Percentiles rank a stretch among this genome's conserved stretches.
Conservation (phyloP, 2,797 vertebrate species). For the Leuciscus waleckii region DNA sequence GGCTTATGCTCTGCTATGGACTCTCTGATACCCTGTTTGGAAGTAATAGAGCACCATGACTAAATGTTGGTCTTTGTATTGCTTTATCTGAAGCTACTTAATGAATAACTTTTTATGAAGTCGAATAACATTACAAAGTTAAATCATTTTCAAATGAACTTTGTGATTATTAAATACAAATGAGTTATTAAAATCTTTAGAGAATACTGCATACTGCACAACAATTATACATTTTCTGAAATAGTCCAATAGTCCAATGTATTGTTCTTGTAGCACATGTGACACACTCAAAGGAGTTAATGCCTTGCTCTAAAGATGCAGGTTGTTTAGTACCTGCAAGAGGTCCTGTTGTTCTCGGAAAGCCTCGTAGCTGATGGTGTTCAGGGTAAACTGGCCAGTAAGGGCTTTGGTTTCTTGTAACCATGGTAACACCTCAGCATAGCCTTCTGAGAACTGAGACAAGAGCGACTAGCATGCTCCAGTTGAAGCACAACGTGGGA, state of each 20-base stretch:
- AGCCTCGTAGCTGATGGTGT: conserved; percentile 78
- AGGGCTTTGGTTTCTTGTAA: conserved; percentile 81
- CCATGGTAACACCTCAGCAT: conserved; percentile 85
- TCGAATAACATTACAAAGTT: background rate
- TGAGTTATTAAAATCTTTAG: background rate
- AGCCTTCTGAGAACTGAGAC: conserved; percentile 82
- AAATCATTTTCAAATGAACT: background rate
- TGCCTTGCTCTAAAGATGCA: conserved; percentile 31
- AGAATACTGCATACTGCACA: background rate
- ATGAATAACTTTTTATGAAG: too few relatives aligned
- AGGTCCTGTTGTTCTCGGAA: conserved; percentile 88
- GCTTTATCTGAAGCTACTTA: background rate
- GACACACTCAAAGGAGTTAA: background rate
- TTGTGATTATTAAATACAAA: background rate
- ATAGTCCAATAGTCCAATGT: background rate
- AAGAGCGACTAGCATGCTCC: conserved; percentile 86
- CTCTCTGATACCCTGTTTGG: conserved; percentile 82
- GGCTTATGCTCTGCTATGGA: conserved; percentile 88
- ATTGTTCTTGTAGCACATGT: background rate
- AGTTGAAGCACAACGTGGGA: conserved; percentile 80
- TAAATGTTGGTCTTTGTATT: background rate
- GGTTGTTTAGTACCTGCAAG: conserved; percentile 81
- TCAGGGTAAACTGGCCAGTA: conserved; percentile 76
- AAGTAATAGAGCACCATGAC: conserved; percentile 24
- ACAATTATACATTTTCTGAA: background rate